Percentiles rank a stretch among this genome's conserved stretches.
These are phyloP conservation scores for Nannospalax galili DNA, from an alignment of 2,113 vertebrate species.

Conservation along the genomic window DNA sequence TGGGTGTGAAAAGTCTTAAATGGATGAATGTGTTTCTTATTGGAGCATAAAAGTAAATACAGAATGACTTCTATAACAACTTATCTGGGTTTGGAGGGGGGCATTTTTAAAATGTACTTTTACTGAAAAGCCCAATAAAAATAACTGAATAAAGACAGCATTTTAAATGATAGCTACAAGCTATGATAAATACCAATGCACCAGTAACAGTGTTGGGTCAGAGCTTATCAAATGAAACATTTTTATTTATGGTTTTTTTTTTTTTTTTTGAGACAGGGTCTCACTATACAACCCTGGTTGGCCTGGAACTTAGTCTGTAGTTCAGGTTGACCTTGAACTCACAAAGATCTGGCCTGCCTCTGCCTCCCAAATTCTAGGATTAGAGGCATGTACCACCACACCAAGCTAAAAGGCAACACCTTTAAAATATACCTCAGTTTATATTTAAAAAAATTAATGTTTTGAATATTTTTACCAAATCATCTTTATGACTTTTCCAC, in stretches of 20 bases:
- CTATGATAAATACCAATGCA: background rate
- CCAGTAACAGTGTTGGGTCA: background rate
- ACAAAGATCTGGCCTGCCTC: no score
- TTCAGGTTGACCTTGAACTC: no score
- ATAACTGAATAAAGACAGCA: background rate
- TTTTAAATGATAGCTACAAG: background rate
- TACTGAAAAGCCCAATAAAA: background rate
- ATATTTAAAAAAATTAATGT: background rate
- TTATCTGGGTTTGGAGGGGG: background rate
- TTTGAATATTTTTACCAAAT: background rate
- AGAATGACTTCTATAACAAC: background rate
- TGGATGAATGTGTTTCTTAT: background rate
- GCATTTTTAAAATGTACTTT: background rate
- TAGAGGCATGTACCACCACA: no score
- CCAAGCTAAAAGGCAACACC: background rate
- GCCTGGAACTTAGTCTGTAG: no score
- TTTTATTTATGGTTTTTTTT: no score
- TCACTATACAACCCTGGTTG: no score
- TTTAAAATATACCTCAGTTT: background rate
- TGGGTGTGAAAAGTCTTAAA: slow-evolving; percentile 1
- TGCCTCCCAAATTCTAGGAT: no score
- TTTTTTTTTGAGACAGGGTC: no score
- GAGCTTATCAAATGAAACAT: background rate
- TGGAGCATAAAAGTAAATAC: slow-evolving; percentile 19
- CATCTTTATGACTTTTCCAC: background rate